These are phyloP conservation scores for Dendrolimus houi DNA, from an alignment of 2,888 invertebrate genomes.

Conservation along the genomic window DNA sequence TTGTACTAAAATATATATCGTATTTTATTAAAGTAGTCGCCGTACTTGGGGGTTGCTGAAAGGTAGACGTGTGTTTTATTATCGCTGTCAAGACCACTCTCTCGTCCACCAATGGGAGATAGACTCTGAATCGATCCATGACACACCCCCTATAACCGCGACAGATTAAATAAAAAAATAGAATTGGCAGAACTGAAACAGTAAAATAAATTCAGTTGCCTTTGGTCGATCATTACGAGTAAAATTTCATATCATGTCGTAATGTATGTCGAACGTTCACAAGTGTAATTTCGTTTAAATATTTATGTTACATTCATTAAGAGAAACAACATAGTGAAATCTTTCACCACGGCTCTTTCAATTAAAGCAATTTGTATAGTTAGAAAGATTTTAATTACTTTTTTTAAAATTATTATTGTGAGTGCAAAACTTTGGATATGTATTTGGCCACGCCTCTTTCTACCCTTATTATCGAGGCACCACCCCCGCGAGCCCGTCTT, in stretches of 20 bases:
- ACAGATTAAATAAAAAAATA: no score
- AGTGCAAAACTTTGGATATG: background rate
- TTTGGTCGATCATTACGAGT: no score
- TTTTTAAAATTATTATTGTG: no score
- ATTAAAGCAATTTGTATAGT: no score
- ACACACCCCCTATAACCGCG: constrained; percentile 5
- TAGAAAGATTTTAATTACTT: no score
- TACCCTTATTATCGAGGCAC: constrained; percentile 32
- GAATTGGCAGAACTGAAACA: no score
- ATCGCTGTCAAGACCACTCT: constrained; percentile 37
- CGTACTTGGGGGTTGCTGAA: background rate
- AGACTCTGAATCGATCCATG: constrained; percentile 22
- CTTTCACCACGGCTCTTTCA: constrained; percentile 3
- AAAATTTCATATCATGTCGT: no score
- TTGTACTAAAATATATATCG: no score
- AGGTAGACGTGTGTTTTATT: constrained; percentile 32
- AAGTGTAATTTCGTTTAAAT: no score
- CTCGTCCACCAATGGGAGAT: constrained; percentile 23
- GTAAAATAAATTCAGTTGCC: no score
- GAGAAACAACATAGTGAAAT: background rate
- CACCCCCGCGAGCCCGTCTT: constrained; percentile 35
- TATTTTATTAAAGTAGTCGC: background rate
- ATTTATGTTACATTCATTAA: no score
- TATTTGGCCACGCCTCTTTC: constrained; percentile 36
- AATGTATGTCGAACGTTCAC: no score